These are phyloP conservation scores for Chrysomela aeneicollis DNA, from an alignment of 2,888 invertebrate species.

Conservation along the genomic window DNA sequence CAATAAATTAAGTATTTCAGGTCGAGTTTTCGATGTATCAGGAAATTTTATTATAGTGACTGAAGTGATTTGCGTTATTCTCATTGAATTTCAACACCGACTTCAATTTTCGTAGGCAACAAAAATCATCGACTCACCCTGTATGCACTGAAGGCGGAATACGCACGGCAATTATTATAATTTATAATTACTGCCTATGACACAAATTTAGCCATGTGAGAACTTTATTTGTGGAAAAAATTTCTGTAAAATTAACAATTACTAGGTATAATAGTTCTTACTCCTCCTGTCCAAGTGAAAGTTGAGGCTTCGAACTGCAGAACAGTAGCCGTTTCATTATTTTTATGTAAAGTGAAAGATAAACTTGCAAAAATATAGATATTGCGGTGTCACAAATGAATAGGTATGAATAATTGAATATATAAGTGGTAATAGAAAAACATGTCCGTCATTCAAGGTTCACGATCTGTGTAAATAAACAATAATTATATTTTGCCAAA, in stretches of 20 bases:
- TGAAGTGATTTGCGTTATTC: too few species aligned
- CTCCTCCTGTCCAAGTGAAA: neutral
- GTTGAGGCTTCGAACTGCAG: neutral
- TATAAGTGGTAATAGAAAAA: too few species aligned
- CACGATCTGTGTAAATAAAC: too few species aligned
- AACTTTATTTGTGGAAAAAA: neutral
- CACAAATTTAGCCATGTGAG: neutral
- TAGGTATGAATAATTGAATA: neutral
- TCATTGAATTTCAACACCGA: too few species aligned
- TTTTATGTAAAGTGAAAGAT: neutral
- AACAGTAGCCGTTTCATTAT: neutral
- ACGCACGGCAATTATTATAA: neutral
- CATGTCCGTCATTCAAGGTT: too few species aligned
- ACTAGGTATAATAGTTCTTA: neutral
- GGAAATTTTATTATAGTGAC: too few species aligned
- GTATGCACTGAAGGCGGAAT: neutral
- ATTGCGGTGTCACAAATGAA: neutral
- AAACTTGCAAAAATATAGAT: too few species aligned
- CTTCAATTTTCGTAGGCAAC: too few species aligned
- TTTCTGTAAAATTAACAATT: constrained; percentile 3
- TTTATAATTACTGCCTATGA: neutral
- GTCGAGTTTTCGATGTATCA: too few species aligned
- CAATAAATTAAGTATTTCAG: too few species aligned
- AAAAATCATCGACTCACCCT: too few species aligned
- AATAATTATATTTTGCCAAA: too few species aligned